A percentile compares a stretch with the other conserved stretches of the same genome.
Evolutionary conservation across 2,113 vertebrate genomes (phyloP).

Genomic region (Cinclus cinclus): DNA sequence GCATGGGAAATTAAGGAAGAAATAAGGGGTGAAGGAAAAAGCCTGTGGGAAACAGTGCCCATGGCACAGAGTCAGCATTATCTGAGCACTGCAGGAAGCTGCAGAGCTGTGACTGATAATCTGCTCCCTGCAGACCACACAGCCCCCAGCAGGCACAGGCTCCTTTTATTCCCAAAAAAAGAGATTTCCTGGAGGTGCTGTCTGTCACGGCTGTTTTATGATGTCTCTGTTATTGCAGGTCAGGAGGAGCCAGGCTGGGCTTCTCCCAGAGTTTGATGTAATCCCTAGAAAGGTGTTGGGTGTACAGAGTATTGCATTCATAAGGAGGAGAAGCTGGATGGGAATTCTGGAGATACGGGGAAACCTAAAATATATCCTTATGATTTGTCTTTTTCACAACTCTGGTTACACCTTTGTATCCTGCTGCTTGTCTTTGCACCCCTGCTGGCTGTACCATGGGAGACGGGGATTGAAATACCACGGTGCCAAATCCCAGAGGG

Average conservation of each 20-base stretch:
- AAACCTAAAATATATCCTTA: not conserved
- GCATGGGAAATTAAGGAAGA: not conserved
- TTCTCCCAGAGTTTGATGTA: not conserved
- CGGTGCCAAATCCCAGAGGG: not conserved
- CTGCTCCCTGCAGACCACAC: not conserved
- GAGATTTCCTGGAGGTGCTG: not conserved
- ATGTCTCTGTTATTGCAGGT: not conserved
- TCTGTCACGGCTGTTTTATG: not conserved
- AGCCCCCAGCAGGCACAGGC: not conserved
- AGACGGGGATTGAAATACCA: no score
- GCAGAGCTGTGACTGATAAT: not conserved
- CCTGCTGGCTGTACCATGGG: not conserved
- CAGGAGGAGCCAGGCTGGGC: not conserved
- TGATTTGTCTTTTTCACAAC: not conserved
- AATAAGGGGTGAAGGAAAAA: not conserved
- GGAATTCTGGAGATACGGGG: not conserved
- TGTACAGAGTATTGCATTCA: not conserved
- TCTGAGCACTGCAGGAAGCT: not conserved
- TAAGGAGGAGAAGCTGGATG: not conserved
- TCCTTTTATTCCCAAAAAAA: not conserved
- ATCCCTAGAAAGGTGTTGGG: rapidly evolving
- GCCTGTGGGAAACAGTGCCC: not conserved
- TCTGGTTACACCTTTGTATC: not conserved
- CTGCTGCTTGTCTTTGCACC: not conserved
- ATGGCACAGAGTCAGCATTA: not conserved